Evolutionary conservation across 2,888 invertebrate genomes (phyloP), one percentile per base, ranked within the genome.

Genomic region (Seira sanloemensis): DNA sequence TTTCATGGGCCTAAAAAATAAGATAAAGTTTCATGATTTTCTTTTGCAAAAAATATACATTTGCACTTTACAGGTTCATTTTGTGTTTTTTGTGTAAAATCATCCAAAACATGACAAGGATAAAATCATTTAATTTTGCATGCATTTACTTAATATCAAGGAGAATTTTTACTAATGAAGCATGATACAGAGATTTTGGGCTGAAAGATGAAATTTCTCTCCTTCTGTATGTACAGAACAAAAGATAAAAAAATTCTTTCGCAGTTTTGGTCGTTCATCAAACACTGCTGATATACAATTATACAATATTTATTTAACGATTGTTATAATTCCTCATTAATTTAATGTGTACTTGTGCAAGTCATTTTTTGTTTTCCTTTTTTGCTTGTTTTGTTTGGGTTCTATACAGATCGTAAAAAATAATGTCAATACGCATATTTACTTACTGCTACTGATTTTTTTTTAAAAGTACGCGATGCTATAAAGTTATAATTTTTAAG

Each of bases 361-460:
- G 79, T 79, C 79, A 79, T 79, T 74, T 68, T 79, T 27, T 74
- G 37, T 27, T 67, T 79, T 68, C 21, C 67, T 74, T 79, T 68
- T 58, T 37, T 16, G 54, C 66, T 79, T 67, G 37, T 74, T 71
- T 46, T 78, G n/a, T 66, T 50, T 46, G 78, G 27, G 71, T 71
- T 69, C 37, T 37, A 37, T 4, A 4, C 4, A 37, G 37, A 37
- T 37, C n/a, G 37, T 37, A 37, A 37, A 37, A 37, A 37, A 37
- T n/a, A n/a, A n/a, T n/a, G 12, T 37, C 37, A 37, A 37, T 37
- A 37, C 37, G 37, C 37, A 37, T 37, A 37, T 37, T 37, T 37
- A 37, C 37, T 37, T 37, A 37, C 37, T 37, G 37, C 37, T 37
- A 37, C 37, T 37, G 37, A 37, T 37, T 37, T 4, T 37, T 37